A percentile compares a stretch with the other conserved stretches of the same genome.
These are phyloP conservation scores for Zoroaster sp. DNA, from an alignment of 53 echinoderm and acorn worm genomes.

Conservation along the genomic window DNA sequence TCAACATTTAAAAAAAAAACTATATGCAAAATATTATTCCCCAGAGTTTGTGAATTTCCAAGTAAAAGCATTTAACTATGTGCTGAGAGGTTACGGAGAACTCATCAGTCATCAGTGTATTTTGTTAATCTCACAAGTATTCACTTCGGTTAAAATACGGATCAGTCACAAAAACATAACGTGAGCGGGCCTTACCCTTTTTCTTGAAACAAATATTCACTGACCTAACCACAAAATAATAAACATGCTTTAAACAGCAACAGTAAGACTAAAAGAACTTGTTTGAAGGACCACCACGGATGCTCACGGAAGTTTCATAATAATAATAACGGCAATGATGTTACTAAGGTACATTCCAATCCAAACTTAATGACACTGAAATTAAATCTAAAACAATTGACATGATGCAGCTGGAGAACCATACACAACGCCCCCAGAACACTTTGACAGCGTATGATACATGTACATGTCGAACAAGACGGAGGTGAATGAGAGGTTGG, in stretches of 20 bases:
- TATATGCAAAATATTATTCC: too few species aligned
- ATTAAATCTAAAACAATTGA: background rate
- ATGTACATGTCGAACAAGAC: too few species aligned
- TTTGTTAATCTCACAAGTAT: background rate
- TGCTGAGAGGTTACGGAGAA: background rate
- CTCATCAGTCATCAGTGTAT: background rate
- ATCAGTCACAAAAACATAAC: background rate
- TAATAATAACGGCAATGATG: background rate
- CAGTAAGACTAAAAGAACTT: background rate
- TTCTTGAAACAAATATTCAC: background rate
- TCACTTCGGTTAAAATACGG: background rate
- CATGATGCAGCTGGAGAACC: background rate
- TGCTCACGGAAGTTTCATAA: background rate
- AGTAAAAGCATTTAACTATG: too few species aligned
- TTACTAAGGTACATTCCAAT: background rate
- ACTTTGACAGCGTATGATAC: too few species aligned
- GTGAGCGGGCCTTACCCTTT: background rate
- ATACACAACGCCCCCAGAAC: too few species aligned
- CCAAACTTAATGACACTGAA: background rate
- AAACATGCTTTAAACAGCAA: background rate
- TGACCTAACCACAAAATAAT: background rate
- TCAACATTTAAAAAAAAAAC: too few species aligned
- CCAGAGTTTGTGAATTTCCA: too few species aligned
- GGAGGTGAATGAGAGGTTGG: too few species aligned
- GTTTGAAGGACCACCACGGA: background rate